Evolutionary conservation across 2,113 vertebrate genomes (phyloP), one percentile per base, ranked within the genome.

Genomic region (Falco punctatus): DNA sequence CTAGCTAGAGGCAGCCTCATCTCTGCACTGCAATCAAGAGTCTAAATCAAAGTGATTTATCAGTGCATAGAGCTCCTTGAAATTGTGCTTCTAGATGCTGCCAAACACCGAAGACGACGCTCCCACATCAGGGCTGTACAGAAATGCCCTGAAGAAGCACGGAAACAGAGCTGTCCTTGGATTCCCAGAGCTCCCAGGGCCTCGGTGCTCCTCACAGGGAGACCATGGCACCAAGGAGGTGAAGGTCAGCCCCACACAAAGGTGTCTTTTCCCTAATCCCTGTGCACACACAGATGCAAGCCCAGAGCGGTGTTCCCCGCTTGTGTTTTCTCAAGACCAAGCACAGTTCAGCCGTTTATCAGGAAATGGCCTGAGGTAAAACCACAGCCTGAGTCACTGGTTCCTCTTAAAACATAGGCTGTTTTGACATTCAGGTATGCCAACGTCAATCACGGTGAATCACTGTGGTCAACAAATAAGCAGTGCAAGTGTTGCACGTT

Each of bases 331-430:
- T 48, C 80, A 85, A 74, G 81, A 90, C 79, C 52, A 46, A 88
- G 79, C 65, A 72, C 58, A 87, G 80, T 66, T 94, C 87, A 86
- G 67, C 35, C 30, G 18, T 90, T 86, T 69, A 84, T 79, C 89
- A 91, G 92, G 95, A 96, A 97, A 95, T 17, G 82, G 82, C 81
- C 90, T 33, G 80, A 66, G 71, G 90, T 74, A 94, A 97, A 97
- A 96, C 92, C 87, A 92, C 79, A 85, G 90, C 44, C 86, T 91
- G 93, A 97, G 90, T 96, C 96, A 97, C 72, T 65, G 40, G 92
- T 73, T 96, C 81, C 62, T 96, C 94, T 81, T 81, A 80, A 96
- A 90, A 92, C 70, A 89, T 54, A 48, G 65, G 82, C 65, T 92
- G 84, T 84, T 94, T 72, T 94, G 88, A 90, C 90, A 64, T 58